Conservation (phyloP, 2,797 vertebrate genomes). For the Mallotus villosus region DNA sequence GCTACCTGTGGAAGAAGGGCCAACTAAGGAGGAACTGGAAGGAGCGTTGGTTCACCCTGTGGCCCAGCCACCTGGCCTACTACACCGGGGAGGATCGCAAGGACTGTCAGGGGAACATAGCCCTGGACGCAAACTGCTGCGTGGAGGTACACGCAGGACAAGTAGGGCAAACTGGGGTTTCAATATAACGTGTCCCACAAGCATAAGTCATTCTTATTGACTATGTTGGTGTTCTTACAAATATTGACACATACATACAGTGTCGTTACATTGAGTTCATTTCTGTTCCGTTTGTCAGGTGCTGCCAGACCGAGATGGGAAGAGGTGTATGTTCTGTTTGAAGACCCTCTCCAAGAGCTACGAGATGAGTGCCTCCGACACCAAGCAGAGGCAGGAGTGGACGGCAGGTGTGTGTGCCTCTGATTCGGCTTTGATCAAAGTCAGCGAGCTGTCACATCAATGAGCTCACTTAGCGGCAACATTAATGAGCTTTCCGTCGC, state of each 20-base stretch:
- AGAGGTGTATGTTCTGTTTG: conserved; percentile 97
- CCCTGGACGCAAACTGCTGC: conserved; percentile 88
- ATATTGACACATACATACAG: no score
- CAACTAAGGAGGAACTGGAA: conserved; percentile 95
- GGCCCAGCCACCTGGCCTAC: conserved; percentile 87
- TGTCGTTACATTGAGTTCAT: neutral
- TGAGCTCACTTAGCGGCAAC: neutral
- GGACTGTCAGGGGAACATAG: conserved; percentile 89
- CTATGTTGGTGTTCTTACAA: no score
- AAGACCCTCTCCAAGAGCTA: conserved; percentile 91
- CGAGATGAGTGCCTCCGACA: conserved; percentile 97
- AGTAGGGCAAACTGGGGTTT: neutral
- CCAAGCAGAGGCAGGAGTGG: conserved; percentile 97
- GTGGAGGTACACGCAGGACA: conserved; percentile 82
- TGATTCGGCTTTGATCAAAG: neutral
- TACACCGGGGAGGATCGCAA: conserved; percentile 90
- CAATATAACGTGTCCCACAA: no score
- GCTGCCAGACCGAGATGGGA: conserved; percentile 91
- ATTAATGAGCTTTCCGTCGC: no score
- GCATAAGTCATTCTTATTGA: no score
- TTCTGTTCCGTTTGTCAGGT: conserved; percentile 71
- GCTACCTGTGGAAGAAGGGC: conserved; percentile 96
- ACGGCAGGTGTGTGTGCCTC: conserved; percentile 79
- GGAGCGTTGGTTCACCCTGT: conserved; percentile 96
- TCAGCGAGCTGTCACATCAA: neutral